Evolutionary conservation across 2,888 invertebrate genomes (phyloP).

Genomic region (Oligia strigilis): DNA sequence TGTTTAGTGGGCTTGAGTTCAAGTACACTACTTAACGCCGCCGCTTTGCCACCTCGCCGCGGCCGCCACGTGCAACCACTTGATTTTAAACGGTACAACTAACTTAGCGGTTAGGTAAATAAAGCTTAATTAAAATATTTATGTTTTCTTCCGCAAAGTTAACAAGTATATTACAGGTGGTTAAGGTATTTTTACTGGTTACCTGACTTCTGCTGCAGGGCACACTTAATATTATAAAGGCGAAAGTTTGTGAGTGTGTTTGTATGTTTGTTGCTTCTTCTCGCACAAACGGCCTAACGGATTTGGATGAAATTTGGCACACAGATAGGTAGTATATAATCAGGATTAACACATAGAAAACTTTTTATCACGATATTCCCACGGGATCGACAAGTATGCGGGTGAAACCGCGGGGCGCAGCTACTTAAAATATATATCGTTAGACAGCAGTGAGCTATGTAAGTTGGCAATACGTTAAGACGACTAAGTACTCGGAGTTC

Average conservation of each 20-base stretch:
- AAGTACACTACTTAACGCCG: slow-evolving; percentile 69
- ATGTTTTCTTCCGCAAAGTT: slow-evolving; percentile 26
- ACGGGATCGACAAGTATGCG: no score
- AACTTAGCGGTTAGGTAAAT: slow-evolving; percentile 67
- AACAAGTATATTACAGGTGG: neutral
- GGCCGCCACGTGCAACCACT: slow-evolving; percentile 64
- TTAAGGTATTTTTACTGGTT: neutral
- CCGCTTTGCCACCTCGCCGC: slow-evolving; percentile 61
- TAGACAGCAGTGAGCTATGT: neutral
- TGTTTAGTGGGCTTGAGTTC: slow-evolving; percentile 56
- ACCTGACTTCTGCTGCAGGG: neutral
- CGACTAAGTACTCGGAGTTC: neutral
- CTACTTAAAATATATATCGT: neutral
- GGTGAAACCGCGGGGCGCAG: no score
- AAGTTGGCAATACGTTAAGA: neutral
- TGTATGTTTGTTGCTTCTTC: no score
- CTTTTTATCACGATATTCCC: no score
- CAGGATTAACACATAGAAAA: no score
- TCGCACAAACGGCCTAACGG: no score
- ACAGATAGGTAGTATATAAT: no score
- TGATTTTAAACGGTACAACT: slow-evolving; percentile 74
- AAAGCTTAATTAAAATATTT: slow-evolving; percentile 65
- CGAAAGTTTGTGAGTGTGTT: no score
- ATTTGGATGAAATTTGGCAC: no score
- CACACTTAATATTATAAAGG: no score